These are phyloP conservation scores for Caenorhabditis sulstoni DNA, from an alignment of 2,888 invertebrate species.

Conservation along the genomic window DNA sequence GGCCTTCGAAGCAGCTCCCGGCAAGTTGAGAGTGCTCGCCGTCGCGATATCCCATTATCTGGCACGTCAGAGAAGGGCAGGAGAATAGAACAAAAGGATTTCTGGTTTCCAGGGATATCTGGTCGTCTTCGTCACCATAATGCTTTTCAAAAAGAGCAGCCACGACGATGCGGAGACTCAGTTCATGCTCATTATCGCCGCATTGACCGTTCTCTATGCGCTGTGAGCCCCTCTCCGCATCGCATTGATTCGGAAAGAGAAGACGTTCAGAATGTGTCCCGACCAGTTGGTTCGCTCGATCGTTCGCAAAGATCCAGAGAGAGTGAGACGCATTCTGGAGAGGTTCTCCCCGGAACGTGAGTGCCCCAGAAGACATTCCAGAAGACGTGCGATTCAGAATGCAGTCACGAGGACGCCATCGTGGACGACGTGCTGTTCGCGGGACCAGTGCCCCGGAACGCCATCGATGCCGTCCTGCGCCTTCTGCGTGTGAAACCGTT, in stretches of 20 bases:
- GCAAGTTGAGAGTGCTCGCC: constrained; percentile 10
- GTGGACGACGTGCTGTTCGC: constrained; percentile 29
- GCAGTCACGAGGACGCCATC: not conserved
- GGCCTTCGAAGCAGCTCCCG: constrained; percentile 20
- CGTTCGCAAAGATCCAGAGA: too few species aligned
- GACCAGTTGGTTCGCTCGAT: too few species aligned
- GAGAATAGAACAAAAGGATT: not conserved
- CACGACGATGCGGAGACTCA: constrained; percentile 9
- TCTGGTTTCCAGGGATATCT: constrained; percentile 6
- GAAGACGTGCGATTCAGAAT: constrained; percentile 9
- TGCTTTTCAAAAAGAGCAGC: constrained; percentile 18
- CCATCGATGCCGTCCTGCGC: constrained; percentile 1
- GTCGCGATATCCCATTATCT: constrained; percentile 22
- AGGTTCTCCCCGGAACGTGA: not conserved
- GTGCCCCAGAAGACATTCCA: too few species aligned
- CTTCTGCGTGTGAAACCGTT: constrained; percentile 15
- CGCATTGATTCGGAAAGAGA: too few species aligned
- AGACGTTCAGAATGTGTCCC: too few species aligned
- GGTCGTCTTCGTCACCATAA: constrained; percentile 11
- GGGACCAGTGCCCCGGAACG: constrained; percentile 2
- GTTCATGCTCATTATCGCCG: constrained; percentile 21
- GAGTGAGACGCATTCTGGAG: not conserved
- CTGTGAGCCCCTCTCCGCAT: not conserved
- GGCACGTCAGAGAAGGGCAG: not conserved
- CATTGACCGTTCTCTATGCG: not conserved